Percentiles rank a stretch among this genome's conserved stretches.
Conservation (phyloP, 2,888 invertebrate species). For the Phytoseiulus persimilis region DNA sequence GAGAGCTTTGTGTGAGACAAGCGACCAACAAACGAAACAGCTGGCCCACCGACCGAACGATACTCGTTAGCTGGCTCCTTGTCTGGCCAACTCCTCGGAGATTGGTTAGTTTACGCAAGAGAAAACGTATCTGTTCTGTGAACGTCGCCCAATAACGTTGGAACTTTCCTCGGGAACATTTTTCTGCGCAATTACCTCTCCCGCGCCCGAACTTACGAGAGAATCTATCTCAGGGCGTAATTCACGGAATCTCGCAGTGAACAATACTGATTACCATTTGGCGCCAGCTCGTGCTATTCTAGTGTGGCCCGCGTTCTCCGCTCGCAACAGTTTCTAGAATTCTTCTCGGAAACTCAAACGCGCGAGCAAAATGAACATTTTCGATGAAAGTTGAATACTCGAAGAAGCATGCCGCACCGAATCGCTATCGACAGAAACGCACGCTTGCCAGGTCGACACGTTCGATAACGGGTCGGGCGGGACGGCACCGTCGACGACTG, state of each 20-base stretch:
- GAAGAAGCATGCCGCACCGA: too few relatives aligned
- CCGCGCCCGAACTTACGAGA: background rate
- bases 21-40: constrained; percentile 31
- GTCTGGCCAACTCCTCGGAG: background rate
- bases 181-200: background rate
- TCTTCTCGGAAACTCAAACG: too few relatives aligned
- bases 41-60: constrained; percentile 39
- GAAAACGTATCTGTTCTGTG: background rate
- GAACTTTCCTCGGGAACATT: background rate
- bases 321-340: too few relatives aligned
- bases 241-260: background rate
- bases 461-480: background rate
- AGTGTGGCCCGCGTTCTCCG: too few relatives aligned
- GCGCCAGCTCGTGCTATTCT: background rate
- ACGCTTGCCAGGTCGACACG: background rate
- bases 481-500: background rate
- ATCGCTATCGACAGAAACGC: background rate
- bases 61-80: background rate
- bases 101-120: background rate
- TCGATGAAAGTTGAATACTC: too few relatives aligned
- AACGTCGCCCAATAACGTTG: background rate
- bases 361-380: too few relatives aligned
- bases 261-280: background rate
- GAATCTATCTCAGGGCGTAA: background rate
- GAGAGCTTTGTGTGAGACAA: background rate